These are phyloP conservation scores for Ladona fulva DNA, from an alignment of 1,140 invertebrate genomes.

Conservation along the genomic window DNA sequence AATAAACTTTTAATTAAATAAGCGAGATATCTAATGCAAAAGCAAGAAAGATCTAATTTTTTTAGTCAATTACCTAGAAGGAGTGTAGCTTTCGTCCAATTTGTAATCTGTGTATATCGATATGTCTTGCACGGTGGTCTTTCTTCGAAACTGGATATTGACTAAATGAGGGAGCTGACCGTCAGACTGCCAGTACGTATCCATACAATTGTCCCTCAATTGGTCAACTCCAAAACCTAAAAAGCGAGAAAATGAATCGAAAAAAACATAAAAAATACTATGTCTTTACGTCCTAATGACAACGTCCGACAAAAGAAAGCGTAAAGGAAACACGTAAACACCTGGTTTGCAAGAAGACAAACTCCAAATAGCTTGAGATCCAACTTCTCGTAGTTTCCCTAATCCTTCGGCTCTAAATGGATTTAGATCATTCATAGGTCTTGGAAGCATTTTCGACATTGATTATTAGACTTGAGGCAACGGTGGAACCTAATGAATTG, in stretches of 20 bases:
- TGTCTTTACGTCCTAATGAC: slow-evolving; percentile 6
- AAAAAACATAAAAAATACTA: not conserved
- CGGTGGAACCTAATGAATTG: no score
- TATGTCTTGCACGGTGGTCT: slow-evolving; percentile 91
- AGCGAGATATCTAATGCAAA: no score
- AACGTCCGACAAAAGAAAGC: no score
- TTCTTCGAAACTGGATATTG: slow-evolving; percentile 94
- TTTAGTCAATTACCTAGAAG: slow-evolving; percentile 75
- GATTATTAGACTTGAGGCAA: no score
- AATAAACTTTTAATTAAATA: no score
- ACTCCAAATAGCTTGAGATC: slow-evolving; percentile 94
- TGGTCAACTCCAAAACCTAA: slow-evolving; percentile 96
- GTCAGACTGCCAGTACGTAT: slow-evolving; percentile 99
- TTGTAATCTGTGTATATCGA: slow-evolving; percentile 98
- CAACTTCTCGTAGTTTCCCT: slow-evolving; percentile 72
- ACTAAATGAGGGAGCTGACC: slow-evolving; percentile 95
- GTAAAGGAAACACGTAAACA: slow-evolving; percentile 31
- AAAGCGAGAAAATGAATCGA: slow-evolving; percentile 20
- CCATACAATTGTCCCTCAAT: slow-evolving; percentile 84
- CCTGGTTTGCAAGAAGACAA: slow-evolving; percentile 96
- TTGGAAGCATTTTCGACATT: not conserved
- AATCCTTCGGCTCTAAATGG: not conserved
- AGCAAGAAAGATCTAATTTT: not conserved
- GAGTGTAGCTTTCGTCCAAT: slow-evolving; percentile 97
- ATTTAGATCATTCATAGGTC: not conserved